A percentile compares a stretch with the other conserved stretches of the same genome.
Evolutionary conservation across 1,140 invertebrate species (phyloP).

Genomic region (Leptonema lineaticorne): DNA sequence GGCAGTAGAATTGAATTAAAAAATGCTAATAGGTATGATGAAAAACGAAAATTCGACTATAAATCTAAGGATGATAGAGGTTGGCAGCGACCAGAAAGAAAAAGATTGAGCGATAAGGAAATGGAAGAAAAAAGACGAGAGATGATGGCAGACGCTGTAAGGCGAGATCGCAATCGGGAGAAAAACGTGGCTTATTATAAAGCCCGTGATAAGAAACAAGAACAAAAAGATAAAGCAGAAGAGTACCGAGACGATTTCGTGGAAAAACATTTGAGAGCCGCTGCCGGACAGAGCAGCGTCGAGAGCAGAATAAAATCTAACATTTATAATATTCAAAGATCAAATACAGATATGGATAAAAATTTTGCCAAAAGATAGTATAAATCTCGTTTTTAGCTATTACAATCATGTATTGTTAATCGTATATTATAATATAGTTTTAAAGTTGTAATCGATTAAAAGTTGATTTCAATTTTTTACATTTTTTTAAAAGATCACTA

Average conservation of each 20-base stretch:
- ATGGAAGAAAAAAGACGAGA: constrained; percentile 69
- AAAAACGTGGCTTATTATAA: constrained; percentile 65
- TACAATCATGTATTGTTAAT: neutral
- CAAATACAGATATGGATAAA: constrained; percentile 64
- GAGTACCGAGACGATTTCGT: constrained; percentile 56
- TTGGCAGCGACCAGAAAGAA: constrained; percentile 46
- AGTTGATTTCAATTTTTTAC: neutral
- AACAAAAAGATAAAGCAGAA: constrained; percentile 49
- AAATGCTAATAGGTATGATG: constrained; percentile 39
- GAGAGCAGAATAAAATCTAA: constrained; percentile 79
- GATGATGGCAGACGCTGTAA: constrained; percentile 80
- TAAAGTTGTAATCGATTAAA: too few species aligned
- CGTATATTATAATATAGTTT: neutral
- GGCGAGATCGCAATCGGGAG: constrained; percentile 68
- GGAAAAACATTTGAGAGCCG: constrained; percentile 67
- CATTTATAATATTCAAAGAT: constrained; percentile 78
- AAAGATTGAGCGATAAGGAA: constrained; percentile 66
- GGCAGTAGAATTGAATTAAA: constrained; percentile 43
- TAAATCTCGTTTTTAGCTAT: neutral
- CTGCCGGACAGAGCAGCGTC: constrained; percentile 65
- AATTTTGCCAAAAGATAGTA: constrained; percentile 67
- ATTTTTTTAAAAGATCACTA: too few species aligned
- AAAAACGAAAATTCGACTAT: constrained; percentile 25
- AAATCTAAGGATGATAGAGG: constrained; percentile 41
- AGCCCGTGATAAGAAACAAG: constrained; percentile 64